phyloP scores from a whole-genome alignment of 2,888 invertebrate genomes.

The Tiphia femorata region DNA sequence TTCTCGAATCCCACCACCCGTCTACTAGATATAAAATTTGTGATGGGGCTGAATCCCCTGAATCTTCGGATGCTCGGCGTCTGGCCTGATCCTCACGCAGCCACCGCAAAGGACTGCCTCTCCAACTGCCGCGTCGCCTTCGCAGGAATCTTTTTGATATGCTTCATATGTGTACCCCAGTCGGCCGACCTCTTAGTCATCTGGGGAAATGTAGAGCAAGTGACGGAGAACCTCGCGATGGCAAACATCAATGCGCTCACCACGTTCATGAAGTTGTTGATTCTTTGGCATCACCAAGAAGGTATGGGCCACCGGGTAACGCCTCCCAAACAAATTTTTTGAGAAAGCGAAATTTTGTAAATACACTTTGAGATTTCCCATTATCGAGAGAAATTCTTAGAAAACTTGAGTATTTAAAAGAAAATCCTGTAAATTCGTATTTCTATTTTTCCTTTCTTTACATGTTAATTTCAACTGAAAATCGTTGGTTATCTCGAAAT shows the following conservation, averaged over 20 bases:
- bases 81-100: slow-evolving; percentile 36
- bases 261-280: slow-evolving; percentile 16
- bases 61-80: slow-evolving; percentile 36
- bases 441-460: no score
- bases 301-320: slow-evolving; percentile 20
- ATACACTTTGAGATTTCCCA: no score
- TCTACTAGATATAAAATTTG: slow-evolving; percentile 33
- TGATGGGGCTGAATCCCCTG: slow-evolving; percentile 31
- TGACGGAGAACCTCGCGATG: slow-evolving; percentile 19
- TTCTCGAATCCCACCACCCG: no score
- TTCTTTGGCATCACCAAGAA: slow-evolving; percentile 19
- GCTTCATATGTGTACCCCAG: slow-evolving; percentile 32
- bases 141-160: neutral
- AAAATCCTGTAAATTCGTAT: no score
- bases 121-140: slow-evolving; percentile 8
- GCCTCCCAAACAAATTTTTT: no score
- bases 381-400: no score
- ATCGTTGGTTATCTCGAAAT: no score
- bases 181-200: slow-evolving; percentile 14
- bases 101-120: neutral
- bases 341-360: no score
- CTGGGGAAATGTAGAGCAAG: slow-evolving; percentile 20
- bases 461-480: no score
- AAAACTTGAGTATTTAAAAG: no score
- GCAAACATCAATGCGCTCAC: slow-evolving; percentile 5